phyloP scores from a whole-genome alignment of 2,113 vertebrate species.

The Corvus moneduloides region DNA sequence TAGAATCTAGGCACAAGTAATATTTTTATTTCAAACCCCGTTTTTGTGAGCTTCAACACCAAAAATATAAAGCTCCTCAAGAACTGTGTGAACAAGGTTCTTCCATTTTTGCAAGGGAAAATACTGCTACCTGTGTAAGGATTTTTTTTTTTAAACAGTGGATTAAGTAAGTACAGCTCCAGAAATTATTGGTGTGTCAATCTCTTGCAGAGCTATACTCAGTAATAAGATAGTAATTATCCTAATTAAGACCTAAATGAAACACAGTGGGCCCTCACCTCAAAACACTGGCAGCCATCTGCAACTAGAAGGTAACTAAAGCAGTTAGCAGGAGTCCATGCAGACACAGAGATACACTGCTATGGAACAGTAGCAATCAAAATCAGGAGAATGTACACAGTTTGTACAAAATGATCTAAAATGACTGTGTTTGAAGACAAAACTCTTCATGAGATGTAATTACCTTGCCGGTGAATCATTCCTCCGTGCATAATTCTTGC shows the following conservation, averaged over 20 bases:
- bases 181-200: neutral
- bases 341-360: neutral
- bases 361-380: neutral
- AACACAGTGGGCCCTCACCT: neutral
- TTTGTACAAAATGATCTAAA: neutral
- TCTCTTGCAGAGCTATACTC: neutral
- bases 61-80: neutral
- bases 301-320: neutral
- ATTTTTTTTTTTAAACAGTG: neutral
- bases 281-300: neutral
- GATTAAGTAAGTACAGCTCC: neutral
- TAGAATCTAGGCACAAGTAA: neutral
- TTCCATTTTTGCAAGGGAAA: neutral
- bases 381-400: neutral
- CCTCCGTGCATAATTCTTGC: slow-evolving; percentile 98
- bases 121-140: neutral
- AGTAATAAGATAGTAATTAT: neutral
- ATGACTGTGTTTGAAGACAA: neutral
- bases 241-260: neutral
- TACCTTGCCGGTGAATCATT: slow-evolving; percentile 99
- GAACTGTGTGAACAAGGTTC: neutral
- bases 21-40: neutral
- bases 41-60: neutral
- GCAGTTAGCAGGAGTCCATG: neutral
- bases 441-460: neutral